phyloP scores from a whole-genome alignment of 2,113 vertebrate genomes.

The Sclerurus mexicanus region DNA sequence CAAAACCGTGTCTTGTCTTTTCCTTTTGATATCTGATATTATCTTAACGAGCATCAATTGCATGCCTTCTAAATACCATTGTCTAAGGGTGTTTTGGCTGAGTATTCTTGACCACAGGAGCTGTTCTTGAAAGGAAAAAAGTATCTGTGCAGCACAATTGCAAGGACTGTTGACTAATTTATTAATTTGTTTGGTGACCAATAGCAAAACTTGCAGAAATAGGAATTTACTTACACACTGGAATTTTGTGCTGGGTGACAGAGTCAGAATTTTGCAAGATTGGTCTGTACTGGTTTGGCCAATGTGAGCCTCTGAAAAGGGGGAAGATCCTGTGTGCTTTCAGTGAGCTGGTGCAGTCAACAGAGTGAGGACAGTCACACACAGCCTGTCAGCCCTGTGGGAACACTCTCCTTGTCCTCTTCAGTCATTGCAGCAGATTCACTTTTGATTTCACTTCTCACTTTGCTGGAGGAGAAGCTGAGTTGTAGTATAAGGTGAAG shows the following conservation, averaged over 20 bases:
- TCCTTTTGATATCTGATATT: background rate
- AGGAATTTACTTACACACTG: background rate
- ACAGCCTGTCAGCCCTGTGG: background rate
- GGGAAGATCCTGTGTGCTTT: background rate
- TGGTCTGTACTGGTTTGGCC: background rate
- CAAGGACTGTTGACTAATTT: background rate
- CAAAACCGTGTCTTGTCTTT: background rate
- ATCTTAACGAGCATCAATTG: background rate
- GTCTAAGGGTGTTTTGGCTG: background rate
- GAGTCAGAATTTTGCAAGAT: background rate
- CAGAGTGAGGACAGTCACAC: background rate
- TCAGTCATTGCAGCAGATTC: background rate
- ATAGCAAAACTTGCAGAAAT: background rate
- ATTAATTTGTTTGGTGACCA: background rate
- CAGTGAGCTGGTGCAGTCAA: background rate
- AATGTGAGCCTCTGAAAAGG: background rate
- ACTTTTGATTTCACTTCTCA: background rate
- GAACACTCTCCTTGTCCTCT: background rate
- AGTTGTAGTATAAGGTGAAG: background rate
- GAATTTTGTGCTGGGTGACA: background rate
- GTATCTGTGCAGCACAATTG: background rate
- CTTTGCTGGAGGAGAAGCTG: background rate
- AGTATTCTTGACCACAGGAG: background rate
- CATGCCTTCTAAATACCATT: background rate
- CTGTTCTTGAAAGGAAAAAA: background rate